These are phyloP conservation scores for Synanthedon tipuliformis DNA, from an alignment of 2,888 invertebrate species.

Conservation along the genomic window DNA sequence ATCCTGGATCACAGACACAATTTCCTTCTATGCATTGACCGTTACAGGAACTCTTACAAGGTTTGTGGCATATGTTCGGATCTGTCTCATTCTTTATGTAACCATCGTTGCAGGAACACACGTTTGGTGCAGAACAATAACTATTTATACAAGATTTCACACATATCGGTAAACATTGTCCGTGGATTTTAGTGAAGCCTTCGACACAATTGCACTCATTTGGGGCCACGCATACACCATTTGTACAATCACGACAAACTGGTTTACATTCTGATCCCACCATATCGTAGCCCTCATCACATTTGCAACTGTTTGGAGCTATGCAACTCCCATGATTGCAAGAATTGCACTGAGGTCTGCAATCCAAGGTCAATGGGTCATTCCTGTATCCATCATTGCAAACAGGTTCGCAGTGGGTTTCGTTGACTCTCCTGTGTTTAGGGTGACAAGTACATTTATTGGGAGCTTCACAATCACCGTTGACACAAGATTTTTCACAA, in stretches of 20 bases:
- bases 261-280: conserved; percentile 13
- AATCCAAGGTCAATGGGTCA: conserved; percentile 6
- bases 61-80: conserved; percentile 21
- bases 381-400: conserved; percentile 24
- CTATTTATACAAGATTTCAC: conserved; percentile 31
- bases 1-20: conserved; percentile 26
- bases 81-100: conserved; percentile 16
- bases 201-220: conserved; percentile 7
- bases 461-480: conserved; percentile 15
- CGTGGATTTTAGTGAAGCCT: not conserved
- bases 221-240: conserved; percentile 9
- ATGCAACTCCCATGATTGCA: conserved; percentile 11
- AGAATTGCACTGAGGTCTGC: conserved; percentile 2
- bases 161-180: conserved; percentile 37
- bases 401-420: conserved; percentile 16
- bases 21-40: conserved; percentile 23
- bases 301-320: conserved; percentile 8
- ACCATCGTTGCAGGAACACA: conserved; percentile 32
- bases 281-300: conserved; percentile 9
- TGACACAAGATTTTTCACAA: conserved; percentile 19
- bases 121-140: conserved; percentile 27
- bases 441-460: conserved; percentile 5
- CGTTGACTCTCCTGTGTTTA: conserved; percentile 11
- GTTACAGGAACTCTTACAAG: conserved; percentile 22
- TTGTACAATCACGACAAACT: conserved; percentile 12